Evolutionary conservation across 2,888 invertebrate genomes (phyloP).

Genomic region (Scaptomyza polygonia): DNA sequence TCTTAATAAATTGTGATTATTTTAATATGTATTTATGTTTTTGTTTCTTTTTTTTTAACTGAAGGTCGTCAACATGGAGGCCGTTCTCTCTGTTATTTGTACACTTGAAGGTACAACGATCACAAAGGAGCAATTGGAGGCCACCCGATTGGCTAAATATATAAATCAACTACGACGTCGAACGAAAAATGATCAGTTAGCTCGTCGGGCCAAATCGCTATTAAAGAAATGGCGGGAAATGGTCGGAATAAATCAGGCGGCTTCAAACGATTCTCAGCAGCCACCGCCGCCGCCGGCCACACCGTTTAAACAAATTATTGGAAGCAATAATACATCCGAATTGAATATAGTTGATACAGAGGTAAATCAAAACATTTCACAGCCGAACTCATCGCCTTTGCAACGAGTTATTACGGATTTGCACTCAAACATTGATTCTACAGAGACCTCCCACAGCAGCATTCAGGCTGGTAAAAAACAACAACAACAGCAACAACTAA

Average conservation of each 20-base stretch:
- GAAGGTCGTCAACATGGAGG: constrained; percentile 97
- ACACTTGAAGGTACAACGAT: constrained; percentile 93
- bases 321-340: constrained; percentile 13
- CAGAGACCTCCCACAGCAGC: constrained; percentile 17
- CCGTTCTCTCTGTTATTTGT: constrained; percentile 96
- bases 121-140: constrained; percentile 85
- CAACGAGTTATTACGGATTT: constrained; percentile 31
- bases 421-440: constrained; percentile 31
- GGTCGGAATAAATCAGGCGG: constrained; percentile 87
- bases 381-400: constrained; percentile 17
- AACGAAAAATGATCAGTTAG: constrained; percentile 92
- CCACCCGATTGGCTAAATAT: constrained; percentile 96
- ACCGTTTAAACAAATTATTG: constrained; percentile 4
- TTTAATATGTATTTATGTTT: neutral
- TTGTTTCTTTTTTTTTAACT: neutral
- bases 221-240: constrained; percentile 96
- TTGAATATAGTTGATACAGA: constrained; percentile 9
- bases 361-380: constrained; percentile 9
- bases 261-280: constrained; percentile 48
- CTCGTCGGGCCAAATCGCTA: constrained; percentile 95
- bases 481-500: constrained; percentile 11
- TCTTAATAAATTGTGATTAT: neutral
- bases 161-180: constrained; percentile 96
- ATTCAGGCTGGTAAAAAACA: neutral
- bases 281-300: constrained; percentile 29